Percentiles rank a stretch among this genome's conserved stretches.
Conservation (phyloP, 2,888 invertebrate genomes). For the Sphinx pinastri region DNA sequence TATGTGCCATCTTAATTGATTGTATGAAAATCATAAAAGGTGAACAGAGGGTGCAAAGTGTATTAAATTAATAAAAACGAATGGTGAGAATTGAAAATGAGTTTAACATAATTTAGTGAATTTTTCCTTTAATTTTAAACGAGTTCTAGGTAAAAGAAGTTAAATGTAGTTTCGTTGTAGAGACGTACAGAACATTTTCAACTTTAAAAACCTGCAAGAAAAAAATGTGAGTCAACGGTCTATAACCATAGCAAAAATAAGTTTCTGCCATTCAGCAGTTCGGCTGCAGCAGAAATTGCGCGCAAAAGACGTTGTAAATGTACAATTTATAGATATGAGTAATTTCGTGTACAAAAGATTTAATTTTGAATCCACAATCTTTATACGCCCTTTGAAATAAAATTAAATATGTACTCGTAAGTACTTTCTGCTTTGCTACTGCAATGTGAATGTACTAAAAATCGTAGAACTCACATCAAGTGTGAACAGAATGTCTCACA, state of each 20-base stretch:
- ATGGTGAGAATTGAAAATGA: neutral
- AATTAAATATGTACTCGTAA: neutral
- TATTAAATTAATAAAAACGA: neutral
- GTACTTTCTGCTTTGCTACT: neutral
- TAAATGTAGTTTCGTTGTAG: neutral
- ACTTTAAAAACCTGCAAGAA: neutral
- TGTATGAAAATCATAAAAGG: constrained; percentile 24
- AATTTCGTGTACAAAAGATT: constrained; percentile 5
- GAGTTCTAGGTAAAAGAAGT: neutral
- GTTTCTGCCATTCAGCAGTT: neutral
- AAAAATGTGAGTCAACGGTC: neutral
- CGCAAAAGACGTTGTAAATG: constrained; percentile 41
- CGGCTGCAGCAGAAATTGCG: constrained; percentile 36
- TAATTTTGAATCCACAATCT: neutral
- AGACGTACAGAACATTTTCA: neutral
- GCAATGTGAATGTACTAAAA: too few relatives aligned
- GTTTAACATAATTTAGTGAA: neutral
- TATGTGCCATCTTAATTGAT: neutral
- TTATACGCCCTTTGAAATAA: neutral
- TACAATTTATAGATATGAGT: constrained; percentile 40
- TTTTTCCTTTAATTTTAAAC: too few relatives aligned
- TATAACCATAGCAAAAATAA: neutral
- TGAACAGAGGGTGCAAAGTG: neutral
- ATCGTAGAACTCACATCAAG: too few relatives aligned
- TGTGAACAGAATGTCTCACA: too few relatives aligned